phyloP scores from a whole-genome alignment of 2,888 invertebrate species.

The Sabatieria punctata region DNA sequence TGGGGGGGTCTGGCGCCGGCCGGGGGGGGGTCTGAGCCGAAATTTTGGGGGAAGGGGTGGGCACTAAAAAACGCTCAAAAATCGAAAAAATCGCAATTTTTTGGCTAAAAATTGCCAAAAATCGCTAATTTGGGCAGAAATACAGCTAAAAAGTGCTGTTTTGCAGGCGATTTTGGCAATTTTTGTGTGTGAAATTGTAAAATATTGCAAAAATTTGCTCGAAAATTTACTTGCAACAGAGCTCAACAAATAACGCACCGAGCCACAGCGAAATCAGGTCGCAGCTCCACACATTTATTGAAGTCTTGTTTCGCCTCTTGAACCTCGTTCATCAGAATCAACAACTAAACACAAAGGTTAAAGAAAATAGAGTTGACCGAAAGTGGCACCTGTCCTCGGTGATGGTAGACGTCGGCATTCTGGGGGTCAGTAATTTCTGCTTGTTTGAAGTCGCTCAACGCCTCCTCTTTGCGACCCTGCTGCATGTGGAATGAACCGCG shows the following conservation, averaged over 20 bases:
- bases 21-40: too few species aligned
- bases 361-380: neutral
- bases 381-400: slow-evolving; percentile 60
- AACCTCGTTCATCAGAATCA: slow-evolving; percentile 59
- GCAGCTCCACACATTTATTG: slow-evolving; percentile 58
- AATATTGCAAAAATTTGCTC: too few species aligned
- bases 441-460: slow-evolving; percentile 56
- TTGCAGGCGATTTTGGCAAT: too few species aligned
- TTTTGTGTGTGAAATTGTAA: too few species aligned
- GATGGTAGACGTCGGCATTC: slow-evolving; percentile 76
- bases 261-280: slow-evolving; percentile 66
- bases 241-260: neutral
- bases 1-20: too few species aligned
- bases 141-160: too few species aligned
- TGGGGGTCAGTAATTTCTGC: slow-evolving; percentile 59
- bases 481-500: slow-evolving; percentile 68
- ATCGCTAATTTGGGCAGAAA: too few species aligned
- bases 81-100: too few species aligned
- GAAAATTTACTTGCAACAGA: too few species aligned
- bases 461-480: slow-evolving; percentile 40
- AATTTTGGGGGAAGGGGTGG: too few species aligned
- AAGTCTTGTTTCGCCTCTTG: slow-evolving; percentile 65
- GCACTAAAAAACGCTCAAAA: too few species aligned
- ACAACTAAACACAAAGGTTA: slow-evolving; percentile 44
- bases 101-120: too few species aligned